Base-by-base conservation (phyloP, 2,797 vertebrate genomes). In the Betta splendens region DNA sequence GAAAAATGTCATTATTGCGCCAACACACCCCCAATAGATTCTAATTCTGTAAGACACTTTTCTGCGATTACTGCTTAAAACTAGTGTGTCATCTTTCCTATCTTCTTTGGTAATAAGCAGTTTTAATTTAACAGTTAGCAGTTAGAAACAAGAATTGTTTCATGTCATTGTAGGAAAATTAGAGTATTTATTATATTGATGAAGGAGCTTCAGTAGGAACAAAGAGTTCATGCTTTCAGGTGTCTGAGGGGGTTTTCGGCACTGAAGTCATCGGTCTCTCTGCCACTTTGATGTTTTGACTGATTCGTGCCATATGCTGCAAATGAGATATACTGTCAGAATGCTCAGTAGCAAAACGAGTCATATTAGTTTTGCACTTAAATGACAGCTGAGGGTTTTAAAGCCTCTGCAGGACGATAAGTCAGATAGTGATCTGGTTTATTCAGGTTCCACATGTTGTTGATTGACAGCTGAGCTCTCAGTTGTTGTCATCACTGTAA, bases 261-360 rank as follows among this genome's bases (percentile, higher is more conserved):
- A 36, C 15, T 16, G 3, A 36, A 16, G n/a, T 31, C 9, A 10
- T 29, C 10, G 31, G 31, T 12, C 17, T 37, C 13, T 35, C 32
- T 17, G 47, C 29, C 46, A 8, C 21, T 5, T 5, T 10, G 36
- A 20, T 8, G 9, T 17, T 13, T 16, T 36, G 31, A 43, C 25
- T 9, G 55, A 12, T 38, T 13, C 10, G 54, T 37, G 54, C 42
- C 54, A 28, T 9, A 2, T 22, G 39, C 48, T 44, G 47, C 39
- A 35, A 4, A 21, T 10, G 17, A 46, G 26, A 33, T 5, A 12
- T 2, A 15, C 39, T 13, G 28, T 22, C 28, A 5, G 1, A 16
- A 26, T 16, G 40, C 12, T 11, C 29, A 2, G 11, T 2, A 2
- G 3, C 2, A 13, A 5, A 8, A 39, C 4, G 18, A 50, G 7